Evolutionary conservation across 2,888 invertebrate genomes (phyloP).

Genomic region (Vesta saturnalis): DNA sequence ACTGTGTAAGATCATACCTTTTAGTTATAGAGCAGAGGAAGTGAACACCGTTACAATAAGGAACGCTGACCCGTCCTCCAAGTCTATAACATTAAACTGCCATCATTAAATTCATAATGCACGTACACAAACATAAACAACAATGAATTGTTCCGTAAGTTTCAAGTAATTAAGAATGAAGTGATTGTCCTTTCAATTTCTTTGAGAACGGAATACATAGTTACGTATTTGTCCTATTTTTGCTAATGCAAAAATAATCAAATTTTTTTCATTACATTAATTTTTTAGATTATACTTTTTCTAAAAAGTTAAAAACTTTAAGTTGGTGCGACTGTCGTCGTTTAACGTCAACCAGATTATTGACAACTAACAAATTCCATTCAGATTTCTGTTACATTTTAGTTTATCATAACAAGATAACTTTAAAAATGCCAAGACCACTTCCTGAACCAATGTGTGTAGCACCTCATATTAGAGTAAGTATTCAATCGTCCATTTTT

Average conservation of each 20-base stretch:
- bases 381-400: no score
- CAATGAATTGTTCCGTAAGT: neutral
- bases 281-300: no score
- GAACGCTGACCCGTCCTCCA: conserved; percentile 53
- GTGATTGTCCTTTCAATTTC: neutral
- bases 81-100: conserved; percentile 17
- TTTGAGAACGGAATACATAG: neutral
- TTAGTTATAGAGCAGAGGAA: conserved; percentile 32
- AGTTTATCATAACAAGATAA: neutral
- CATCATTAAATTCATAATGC: conserved; percentile 16
- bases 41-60: conserved; percentile 50
- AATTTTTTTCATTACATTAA: neutral
- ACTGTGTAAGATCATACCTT: conserved; percentile 26
- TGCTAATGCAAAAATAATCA: no score
- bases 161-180: neutral
- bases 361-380: no score
- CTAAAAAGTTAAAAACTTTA: no score
- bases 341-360: no score
- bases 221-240: neutral
- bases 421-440: neutral
- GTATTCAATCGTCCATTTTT: neutral
- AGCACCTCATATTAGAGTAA: conserved; percentile 10
- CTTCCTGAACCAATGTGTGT: conserved; percentile 6
- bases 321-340: no score
- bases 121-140: conserved; percentile 28